Evolutionary conservation across 2,888 invertebrate species (phyloP), one percentile per base, ranked within the genome.

Genomic region (Hydriomena furcata): DNA sequence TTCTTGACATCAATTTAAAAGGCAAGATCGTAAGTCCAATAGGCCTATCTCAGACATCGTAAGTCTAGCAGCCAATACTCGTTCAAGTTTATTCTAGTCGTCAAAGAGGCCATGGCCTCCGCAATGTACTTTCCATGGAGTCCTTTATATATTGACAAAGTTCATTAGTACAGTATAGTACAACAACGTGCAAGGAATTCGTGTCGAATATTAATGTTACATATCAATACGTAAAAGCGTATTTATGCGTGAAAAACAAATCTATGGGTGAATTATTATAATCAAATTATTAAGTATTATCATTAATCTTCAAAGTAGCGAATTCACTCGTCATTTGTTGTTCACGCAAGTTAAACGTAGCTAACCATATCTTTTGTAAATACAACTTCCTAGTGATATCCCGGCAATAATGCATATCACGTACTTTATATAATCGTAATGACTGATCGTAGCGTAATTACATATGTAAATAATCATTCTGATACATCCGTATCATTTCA

Each of bases 341-440:
- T 64, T 67, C 63, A 43, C 68, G 66, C 63, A 63, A 58, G 53
- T 54, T 48, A 53, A 55, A 63, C 46, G 61, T 59, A 59, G 59
- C 68, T 66, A 66, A 74, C 71, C 76, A 75, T 77, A 77, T 73
- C 76, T 69, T 65, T 68, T 80, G 80, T 80, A 79, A 72, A 79
- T 77, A 76, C 58, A 61, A 63, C 60, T 72, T 69, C 64, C 69
- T 70, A 79, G 83, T 77, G 79, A 82, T 81, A 76, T 76, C 85
- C 88, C 88, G 89, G 88, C 89, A 87, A 86, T 82, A 80, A 89
- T 87, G 89, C 87, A 84, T 85, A 86, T 88, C 86, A 80, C 83
- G 75, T 77, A 79, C 70, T 60, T 56, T 62, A 58, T 55, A 68
- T 68, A 60, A 76, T 64, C 64, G 63, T 72, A 73, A 79, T 64